A percentile compares a stretch with the other conserved stretches of the same genome.
Conservation (phyloP, 2,797 vertebrate genomes). For the Phrynocephalus guinanensis region DNA sequence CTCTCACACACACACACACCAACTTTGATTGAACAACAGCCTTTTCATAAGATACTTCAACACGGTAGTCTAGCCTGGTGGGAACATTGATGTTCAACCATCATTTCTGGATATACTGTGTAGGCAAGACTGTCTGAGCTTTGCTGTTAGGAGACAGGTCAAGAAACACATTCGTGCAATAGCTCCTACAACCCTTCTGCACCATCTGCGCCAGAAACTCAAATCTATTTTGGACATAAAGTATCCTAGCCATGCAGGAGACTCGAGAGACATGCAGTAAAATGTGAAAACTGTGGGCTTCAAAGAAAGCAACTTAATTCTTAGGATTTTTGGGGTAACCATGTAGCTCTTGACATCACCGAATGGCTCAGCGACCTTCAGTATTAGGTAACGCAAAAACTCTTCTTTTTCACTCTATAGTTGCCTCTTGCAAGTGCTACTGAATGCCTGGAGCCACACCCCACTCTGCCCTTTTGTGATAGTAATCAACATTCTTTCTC, state of each 20-base stretch:
- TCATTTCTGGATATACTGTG: neutral
- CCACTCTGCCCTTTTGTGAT: conserved; percentile 19
- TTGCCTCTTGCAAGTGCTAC: conserved; percentile 48
- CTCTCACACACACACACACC: neutral
- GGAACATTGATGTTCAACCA: conserved; percentile 23
- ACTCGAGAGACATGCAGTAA: conserved; percentile 3
- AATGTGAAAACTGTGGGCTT: conserved; percentile 6
- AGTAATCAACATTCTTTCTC: conserved; percentile 54
- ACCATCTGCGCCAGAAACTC: conserved; percentile 4
- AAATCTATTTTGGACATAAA: neutral
- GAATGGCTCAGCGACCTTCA: conserved; percentile 54
- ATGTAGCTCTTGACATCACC: conserved; percentile 51
- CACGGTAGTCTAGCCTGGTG: neutral
- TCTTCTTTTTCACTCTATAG: conserved; percentile 56
- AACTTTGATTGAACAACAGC: neutral
- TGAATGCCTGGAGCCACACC: conserved; percentile 26
- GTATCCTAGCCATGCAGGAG: conserved; percentile 1
- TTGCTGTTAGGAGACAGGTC: conserved; percentile 1
- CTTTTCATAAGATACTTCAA: neutral
- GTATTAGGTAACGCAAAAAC: conserved; percentile 41
- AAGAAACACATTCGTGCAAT: neutral
- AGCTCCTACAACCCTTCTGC: neutral
- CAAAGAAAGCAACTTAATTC: conserved; percentile 40
- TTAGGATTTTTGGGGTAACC: conserved; percentile 47
- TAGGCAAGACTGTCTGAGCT: conserved; percentile 9